A percentile compares a stretch with the other conserved stretches of the same genome.
phyloP scores from a whole-genome alignment of 2,888 invertebrate species.

The Portevinia maculata region DNA sequence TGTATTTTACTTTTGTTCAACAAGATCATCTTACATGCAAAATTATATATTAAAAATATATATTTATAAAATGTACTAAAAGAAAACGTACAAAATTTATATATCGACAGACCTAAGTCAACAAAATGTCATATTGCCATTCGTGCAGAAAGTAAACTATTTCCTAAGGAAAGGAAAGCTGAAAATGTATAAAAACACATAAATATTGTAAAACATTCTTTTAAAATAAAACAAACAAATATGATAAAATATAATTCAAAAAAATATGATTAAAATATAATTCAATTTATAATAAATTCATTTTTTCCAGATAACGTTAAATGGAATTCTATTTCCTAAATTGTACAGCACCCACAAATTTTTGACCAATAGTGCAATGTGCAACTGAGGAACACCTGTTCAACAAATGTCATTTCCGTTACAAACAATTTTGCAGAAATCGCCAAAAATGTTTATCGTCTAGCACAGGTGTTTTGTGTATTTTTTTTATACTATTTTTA shows the following conservation, averaged over 20 bases:
- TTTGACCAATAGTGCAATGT: no score
- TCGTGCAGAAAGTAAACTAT: conserved; percentile 68
- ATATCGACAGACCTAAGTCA: conserved; percentile 52
- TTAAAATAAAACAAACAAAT: conserved; percentile 1
- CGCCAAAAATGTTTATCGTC: no score
- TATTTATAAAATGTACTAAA: conserved; percentile 18
- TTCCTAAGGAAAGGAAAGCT: conserved; percentile 59
- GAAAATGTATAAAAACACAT: conserved; percentile 45
- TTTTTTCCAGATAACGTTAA: no score
- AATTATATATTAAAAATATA: conserved; percentile 26
- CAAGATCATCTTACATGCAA: conserved; percentile 64
- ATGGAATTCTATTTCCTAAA: no score
- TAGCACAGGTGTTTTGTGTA: no score
- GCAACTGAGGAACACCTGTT: no score
- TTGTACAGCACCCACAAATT: no score
- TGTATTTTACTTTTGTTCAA: conserved; percentile 29
- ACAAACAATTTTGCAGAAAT: no score
- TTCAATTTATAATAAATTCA: background rate
- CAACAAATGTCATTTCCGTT: no score
- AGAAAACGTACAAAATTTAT: conserved; percentile 48
- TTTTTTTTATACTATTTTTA: no score
- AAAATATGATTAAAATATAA: background rate
- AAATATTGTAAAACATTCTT: conserved; percentile 4
- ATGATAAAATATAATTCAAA: background rate
- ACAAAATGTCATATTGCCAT: conserved; percentile 57